These are phyloP conservation scores for Drosophila insularis DNA, from an alignment of 1,140 invertebrate genomes.

Conservation along the genomic window DNA sequence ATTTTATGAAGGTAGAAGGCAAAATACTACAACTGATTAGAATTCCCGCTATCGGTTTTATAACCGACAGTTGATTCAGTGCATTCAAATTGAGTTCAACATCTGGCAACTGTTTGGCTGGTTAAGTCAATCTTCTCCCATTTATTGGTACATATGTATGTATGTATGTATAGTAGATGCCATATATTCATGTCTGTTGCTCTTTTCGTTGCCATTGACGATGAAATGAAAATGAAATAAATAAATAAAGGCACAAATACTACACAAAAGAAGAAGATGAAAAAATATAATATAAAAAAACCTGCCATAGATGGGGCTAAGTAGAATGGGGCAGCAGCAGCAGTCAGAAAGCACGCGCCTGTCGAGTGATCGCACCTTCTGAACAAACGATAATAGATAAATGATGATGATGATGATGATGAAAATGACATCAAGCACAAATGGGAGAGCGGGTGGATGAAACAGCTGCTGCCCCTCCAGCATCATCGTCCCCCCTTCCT, in stretches of 20 bases:
- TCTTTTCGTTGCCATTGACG: conserved; percentile 18
- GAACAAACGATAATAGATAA: neutral
- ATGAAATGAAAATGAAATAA: conserved; percentile 50
- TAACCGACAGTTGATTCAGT: neutral
- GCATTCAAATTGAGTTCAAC: conserved; percentile 1
- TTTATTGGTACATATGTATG: conserved; percentile 5
- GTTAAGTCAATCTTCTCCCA: neutral
- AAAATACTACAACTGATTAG: neutral
- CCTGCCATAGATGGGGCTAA: conserved; percentile 53
- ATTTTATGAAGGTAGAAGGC: neutral
- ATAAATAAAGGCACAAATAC: conserved; percentile 38
- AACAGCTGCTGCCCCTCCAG: neutral
- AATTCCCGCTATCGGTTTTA: neutral
- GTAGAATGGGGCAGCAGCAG: conserved; percentile 8
- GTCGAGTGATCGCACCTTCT: conserved; percentile 53
- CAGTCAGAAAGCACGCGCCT: conserved; percentile 61
- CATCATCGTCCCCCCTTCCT: too few relatives aligned
- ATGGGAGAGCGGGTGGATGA: neutral
- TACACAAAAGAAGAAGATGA: conserved; percentile 42
- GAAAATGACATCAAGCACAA: neutral
- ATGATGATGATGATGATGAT: conserved; percentile 13
- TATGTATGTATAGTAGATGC: neutral
- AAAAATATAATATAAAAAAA: neutral
- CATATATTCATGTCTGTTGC: neutral
- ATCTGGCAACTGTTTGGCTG: neutral